Evolutionary conservation across 2,797 vertebrate genomes (phyloP), one percentile per base, ranked within the genome.

Genomic region (Craterocephalus amniculus): DNA sequence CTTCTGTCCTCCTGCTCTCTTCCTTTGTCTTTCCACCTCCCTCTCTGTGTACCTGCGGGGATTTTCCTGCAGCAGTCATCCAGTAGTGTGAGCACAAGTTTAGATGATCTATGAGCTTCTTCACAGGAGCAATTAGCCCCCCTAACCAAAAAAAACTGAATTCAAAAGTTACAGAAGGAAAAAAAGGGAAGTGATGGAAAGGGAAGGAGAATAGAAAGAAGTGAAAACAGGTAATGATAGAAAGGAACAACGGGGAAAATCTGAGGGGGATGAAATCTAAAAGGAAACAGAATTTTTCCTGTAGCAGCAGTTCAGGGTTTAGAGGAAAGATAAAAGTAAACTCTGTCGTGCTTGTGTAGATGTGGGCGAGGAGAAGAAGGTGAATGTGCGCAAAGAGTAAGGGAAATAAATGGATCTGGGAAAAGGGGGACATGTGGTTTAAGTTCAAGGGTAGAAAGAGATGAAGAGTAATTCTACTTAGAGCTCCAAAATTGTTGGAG

Each of bases 61-160:
- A 85, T 86, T 83, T 81, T 86, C 74, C 88, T 88, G 84, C 84
- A 88, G 84, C 87, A 91, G 88, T 90, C 91, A 88, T 77, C 76
- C 73, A 81, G 70, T 48, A 72, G 58, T 75, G 71, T 78, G 78
- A 90, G 86, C 83, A 82, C 63, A 79, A 79, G 78, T 63, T 74
- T 72, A 85, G 76, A 88, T 91, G 90, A 90, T 90, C 85, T 90
- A 89, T 86, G 80, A 66, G 87, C 65, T 81, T 67, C 76, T 80
- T 81, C 81, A 63, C 6, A 4, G 34, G 71, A 82, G 86, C 80
- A 91, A 90, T 92, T 90, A 90, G 78, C 72, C 73, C 72, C 77
- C 86, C n/a, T n/a, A n/a, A n/a, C n/a, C n/a, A n/a, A 76, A 62
- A 85, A 85, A 87, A 77, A 74, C 78, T 63, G 79, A 79, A 69